phyloP scores from a whole-genome alignment of 2,888 invertebrate genomes.

The Parthenolecanium corni region DNA sequence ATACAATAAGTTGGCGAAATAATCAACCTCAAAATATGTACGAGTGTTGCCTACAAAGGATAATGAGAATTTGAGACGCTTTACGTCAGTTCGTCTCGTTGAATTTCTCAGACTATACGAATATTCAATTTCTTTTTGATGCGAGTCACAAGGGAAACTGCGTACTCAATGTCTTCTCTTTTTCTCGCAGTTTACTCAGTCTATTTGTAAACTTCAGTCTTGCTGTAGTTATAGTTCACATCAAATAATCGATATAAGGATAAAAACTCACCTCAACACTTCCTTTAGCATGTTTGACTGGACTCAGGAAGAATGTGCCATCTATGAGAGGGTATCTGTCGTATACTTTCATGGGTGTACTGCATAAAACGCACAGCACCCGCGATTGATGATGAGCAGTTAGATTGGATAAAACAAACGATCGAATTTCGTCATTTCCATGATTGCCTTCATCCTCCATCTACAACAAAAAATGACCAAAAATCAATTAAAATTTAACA shows the following conservation, averaged over 20 bases:
- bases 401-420: conserved; percentile 87
- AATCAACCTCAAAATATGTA: not conserved
- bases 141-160: no score
- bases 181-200: no score
- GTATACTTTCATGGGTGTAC: conserved; percentile 79
- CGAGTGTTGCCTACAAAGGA: no score
- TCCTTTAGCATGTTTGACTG: conserved; percentile 74
- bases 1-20: not conserved
- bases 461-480: conserved; percentile 46
- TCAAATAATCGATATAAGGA: no score
- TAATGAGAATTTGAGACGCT: no score
- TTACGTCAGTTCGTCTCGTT: no score
- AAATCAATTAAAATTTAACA: not conserved
- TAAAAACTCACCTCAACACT: conserved; percentile 62
- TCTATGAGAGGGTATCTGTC: conserved; percentile 96
- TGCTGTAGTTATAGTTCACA: no score
- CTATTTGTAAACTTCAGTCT: no score
- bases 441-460: conserved; percentile 98
- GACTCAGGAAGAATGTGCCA: conserved; percentile 95
- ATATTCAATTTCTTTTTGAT: no score
- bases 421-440: conserved; percentile 94
- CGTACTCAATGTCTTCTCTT: no score
- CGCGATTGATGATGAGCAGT: conserved; percentile 80
- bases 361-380: conserved; percentile 78
- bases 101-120: no score